Evolutionary conservation across 2,797 vertebrate species (phyloP), one percentile per base, ranked within the genome.

Genomic region (Atherinosoma microstoma): DNA sequence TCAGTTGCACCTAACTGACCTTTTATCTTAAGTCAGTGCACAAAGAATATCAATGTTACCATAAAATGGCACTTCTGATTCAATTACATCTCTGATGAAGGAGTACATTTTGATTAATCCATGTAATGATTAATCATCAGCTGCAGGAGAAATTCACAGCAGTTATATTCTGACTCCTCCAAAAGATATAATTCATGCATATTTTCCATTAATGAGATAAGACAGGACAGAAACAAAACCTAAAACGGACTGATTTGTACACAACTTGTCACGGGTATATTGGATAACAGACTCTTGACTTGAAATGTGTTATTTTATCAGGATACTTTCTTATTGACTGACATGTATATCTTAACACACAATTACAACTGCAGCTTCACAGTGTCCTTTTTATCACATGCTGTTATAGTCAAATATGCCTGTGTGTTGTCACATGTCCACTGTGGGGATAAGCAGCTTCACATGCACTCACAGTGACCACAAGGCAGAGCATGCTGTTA

Each of bases 361-460:
- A 49, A 30, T 24, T 58, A 27, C 27, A 69, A 61, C 40, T 34
- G 45, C 27, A 72, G 59, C 60, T 62, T 81, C 62, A 64, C 58
- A 70, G 63, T 22, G 24, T 27, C 76, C 35, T 35, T 75, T 54
- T 63, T 45, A 65, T 89, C 88, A 88, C 85, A 85, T 85, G 87
- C 73, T 78, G 70, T 72, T 49, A 57, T 59, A 67, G 45, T 42
- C 58, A 68, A 71, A 75, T 75, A 60, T 68, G 66, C 51, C 56
- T 49, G 61, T 74, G 65, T 78, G 70, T 59, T 80, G 87, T 94
- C 93, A 95, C 93, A 90, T 95, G 93, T 65, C 68, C 67, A 83
- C 76, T 64, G 77, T 70, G 30, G 58, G 18, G 78, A 87, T 92
- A 89, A 93, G 78, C 57, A 81, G 83, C 73, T 83, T 89, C 93